Percentiles rank a stretch among this genome's conserved stretches.
These are phyloP conservation scores for Heterohyrax brucei DNA, from an alignment of 2,797 vertebrate genomes.

Conservation along the genomic window DNA sequence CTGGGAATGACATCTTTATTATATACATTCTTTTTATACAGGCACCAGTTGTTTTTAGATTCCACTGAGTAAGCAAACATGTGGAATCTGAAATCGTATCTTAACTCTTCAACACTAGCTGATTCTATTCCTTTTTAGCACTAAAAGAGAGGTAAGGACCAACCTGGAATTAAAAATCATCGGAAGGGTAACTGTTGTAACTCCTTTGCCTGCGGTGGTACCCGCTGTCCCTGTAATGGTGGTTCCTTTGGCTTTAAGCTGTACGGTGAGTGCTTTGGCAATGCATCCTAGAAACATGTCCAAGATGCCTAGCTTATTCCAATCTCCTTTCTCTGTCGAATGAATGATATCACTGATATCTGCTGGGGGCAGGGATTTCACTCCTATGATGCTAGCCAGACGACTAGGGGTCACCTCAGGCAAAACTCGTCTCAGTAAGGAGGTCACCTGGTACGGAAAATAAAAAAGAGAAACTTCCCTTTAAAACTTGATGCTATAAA, in stretches of 20 bases:
- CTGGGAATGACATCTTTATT: conserved; percentile 32
- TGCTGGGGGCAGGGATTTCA: conserved; percentile 98
- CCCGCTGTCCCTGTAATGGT: conserved; percentile 97
- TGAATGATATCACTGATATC: conserved; percentile 99
- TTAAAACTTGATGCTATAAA: conserved; percentile 19
- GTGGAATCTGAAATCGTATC: conserved; percentile 7
- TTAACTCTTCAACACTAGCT: conserved; percentile 15
- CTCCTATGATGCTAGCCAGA: conserved; percentile 98
- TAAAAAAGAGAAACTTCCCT: conserved; percentile 44
- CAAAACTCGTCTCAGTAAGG: conserved; percentile 97
- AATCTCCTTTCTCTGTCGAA: conserved; percentile 99
- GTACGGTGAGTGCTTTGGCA: conserved; percentile 99
- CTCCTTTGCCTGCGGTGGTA: conserved; percentile 97
- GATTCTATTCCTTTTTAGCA: neutral
- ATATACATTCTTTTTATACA: conserved; percentile 48
- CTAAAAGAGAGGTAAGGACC: conserved; percentile 38
- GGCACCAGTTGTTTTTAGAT: neutral
- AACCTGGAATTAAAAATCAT: conserved; percentile 99
- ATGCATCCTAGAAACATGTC: conserved; percentile 99
- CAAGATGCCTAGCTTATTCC: conserved; percentile 98
- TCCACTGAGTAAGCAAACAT: conserved; percentile 11
- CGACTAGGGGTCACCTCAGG: conserved; percentile 98
- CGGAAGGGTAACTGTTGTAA: conserved; percentile 98
- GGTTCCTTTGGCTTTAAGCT: conserved; percentile 99
- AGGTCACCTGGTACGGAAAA: conserved; percentile 94